Percentiles rank a stretch among this genome's conserved stretches.
Conservation (phyloP, 2,888 invertebrate species). For the Pristionchus exspectatus region DNA sequence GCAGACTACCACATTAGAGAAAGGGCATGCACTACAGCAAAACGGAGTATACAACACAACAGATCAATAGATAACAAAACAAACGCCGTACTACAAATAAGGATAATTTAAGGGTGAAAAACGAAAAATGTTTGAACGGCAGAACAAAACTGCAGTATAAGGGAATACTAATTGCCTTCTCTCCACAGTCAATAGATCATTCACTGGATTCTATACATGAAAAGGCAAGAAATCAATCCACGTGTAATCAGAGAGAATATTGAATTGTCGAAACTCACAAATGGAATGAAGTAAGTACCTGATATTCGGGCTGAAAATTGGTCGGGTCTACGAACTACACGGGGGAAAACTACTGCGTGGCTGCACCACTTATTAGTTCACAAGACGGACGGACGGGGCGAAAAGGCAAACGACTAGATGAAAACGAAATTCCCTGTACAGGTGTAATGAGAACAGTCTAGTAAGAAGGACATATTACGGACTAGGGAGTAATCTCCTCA, state of each 20-base stretch:
- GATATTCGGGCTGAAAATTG: background rate
- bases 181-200: background rate
- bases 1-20: background rate
- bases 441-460: background rate
- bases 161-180: background rate
- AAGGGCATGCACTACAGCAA: slow-evolving; percentile 40
- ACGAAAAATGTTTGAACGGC: background rate
- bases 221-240: slow-evolving; percentile 10
- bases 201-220: background rate
- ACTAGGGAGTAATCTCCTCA: background rate
- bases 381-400: background rate
- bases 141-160: background rate
- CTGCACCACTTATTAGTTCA: slow-evolving; percentile 34
- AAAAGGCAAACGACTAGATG: background rate
- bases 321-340: slow-evolving; percentile 23
- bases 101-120: background rate
- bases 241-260: background rate
- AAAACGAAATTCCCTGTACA: background rate
- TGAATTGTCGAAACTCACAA: background rate
- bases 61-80: background rate
- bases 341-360: background rate
- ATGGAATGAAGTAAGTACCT: background rate
- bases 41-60: background rate
- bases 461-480: background rate
- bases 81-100: background rate